Base-by-base conservation (phyloP, 2,113 vertebrate genomes). In the Malurus elegans region DNA sequence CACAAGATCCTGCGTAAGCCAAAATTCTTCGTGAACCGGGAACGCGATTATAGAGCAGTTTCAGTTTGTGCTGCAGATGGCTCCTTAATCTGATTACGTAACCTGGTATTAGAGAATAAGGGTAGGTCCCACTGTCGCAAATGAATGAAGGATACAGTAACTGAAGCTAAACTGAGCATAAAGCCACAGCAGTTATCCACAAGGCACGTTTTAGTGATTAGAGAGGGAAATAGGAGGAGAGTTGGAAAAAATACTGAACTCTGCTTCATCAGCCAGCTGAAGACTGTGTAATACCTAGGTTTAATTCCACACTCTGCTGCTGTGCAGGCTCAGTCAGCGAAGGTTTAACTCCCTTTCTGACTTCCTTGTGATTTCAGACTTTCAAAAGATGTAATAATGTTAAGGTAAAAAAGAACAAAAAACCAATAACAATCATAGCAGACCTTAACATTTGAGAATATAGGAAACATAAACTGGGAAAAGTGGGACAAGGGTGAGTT, bases 51-150 rank as follows among this genome's bases (percentile, higher is more conserved):
- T 45, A 75, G 78, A 9, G n/a, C 88, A 25, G 86, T 61, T 89
- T 62, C 47, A 28, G 58, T 94, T 72, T 34, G 64, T 4, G 47
- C 84, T 76, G 88, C 96, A 97, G 95, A 96, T 96, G 95, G 96
- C 70, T 94, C 65, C 53, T 90, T 95, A 92, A 97, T 96, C 92
- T 54, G 67, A 14, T 96, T 96, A 79, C 79, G 12, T 95, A 94
- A 95, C 75, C 58, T 18, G 58, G 67, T 53, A 90, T 95, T 93
- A 88, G 67, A 82, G 90, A 73, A 21, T 16, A 10, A 75, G 82
- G 23, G 40, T 45, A 61, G 42, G 31, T 88, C 38, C 71, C 9
- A 6, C 34, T 4, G 47, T 23, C 18, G 7, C 65, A 32, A 3
- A 0, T 36, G 44, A 81, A 50, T 12, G 81, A 69, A 57, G 42